Conservation (phyloP, 2,888 invertebrate genomes). For the Eupithecia centaureata region DNA sequence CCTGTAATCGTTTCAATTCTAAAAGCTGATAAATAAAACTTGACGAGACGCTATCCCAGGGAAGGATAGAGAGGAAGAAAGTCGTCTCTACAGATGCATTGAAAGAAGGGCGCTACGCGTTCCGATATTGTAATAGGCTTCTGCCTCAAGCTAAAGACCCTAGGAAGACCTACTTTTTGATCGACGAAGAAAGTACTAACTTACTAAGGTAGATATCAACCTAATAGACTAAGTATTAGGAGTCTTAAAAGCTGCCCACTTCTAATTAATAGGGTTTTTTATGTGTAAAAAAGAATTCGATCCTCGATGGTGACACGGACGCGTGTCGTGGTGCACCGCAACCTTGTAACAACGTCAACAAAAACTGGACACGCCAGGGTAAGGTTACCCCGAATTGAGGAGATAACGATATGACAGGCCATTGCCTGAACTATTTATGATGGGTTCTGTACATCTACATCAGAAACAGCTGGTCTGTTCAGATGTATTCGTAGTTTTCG, state of each 20-base stretch:
- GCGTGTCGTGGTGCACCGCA: constrained; percentile 55
- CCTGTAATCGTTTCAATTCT: no score
- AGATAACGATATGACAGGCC: constrained; percentile 25
- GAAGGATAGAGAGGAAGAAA: no score
- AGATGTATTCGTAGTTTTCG: background rate
- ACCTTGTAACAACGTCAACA: constrained; percentile 44
- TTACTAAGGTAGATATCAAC: no score
- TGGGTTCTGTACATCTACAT: constrained; percentile 23
- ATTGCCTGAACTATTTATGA: background rate
- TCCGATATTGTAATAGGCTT: no score
- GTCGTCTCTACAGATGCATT: no score
- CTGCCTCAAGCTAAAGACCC: no score
- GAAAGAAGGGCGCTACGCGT: no score
- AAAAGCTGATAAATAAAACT: no score
- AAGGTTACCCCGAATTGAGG: constrained; percentile 43
- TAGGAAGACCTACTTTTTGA: no score
- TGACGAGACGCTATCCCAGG: no score
- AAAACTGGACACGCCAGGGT: constrained; percentile 49
- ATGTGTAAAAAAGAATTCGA: constrained; percentile 38
- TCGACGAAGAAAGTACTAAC: no score
- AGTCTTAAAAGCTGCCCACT: background rate
- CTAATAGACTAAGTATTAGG: background rate
- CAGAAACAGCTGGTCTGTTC: background rate
- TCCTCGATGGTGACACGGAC: constrained; percentile 38
- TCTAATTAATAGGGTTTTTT: background rate